These are phyloP conservation scores for Mactra quadrangularis DNA, from an alignment of 1,140 invertebrate genomes.

Conservation along the genomic window DNA sequence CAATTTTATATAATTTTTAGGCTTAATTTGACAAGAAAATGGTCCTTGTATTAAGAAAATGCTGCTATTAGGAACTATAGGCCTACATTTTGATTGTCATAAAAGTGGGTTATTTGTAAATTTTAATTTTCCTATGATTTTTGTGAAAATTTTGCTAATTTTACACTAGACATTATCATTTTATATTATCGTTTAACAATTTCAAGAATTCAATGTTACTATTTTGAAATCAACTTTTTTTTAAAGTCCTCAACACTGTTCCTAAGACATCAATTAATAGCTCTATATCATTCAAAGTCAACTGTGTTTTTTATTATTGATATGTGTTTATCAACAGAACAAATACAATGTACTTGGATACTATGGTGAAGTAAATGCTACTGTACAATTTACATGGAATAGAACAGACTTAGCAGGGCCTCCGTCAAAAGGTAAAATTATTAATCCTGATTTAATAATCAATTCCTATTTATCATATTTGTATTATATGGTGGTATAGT, in stretches of 20 bases:
- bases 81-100: no score
- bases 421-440: neutral
- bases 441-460: neutral
- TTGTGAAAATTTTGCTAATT: no score
- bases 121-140: no score
- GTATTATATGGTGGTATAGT: neutral
- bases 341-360: neutral
- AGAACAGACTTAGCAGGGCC: neutral
- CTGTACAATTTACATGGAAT: slow-evolving; percentile 11
- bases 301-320: neutral
- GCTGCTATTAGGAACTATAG: no score
- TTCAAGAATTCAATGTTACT: no score
- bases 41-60: no score
- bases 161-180: no score
- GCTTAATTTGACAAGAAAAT: no score
- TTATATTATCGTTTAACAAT: no score
- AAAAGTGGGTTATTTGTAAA: no score
- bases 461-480: neutral
- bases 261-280: neutral
- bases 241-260: neutral
- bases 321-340: neutral
- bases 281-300: neutral
- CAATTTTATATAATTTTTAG: no score
- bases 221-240: no score
- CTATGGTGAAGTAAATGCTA: neutral